Evolutionary conservation across 2,888 invertebrate genomes (phyloP).

Genomic region (Embidobia sp.): DNA sequence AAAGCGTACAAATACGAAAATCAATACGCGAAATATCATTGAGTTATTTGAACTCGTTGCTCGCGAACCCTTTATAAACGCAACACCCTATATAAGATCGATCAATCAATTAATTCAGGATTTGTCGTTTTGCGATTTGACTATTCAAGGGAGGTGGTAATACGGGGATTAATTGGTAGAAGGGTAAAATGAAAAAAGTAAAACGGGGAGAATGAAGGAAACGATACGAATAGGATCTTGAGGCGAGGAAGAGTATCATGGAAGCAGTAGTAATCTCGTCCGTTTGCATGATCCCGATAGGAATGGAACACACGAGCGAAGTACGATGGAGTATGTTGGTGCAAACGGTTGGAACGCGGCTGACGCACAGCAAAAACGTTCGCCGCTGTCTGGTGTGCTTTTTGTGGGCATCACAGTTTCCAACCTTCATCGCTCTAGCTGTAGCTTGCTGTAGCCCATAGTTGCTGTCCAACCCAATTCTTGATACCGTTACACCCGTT

Average conservation of each 20-base stretch:
- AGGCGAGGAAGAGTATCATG: slow-evolving; percentile 42
- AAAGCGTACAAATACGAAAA: too few relatives aligned
- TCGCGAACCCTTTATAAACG: too few relatives aligned
- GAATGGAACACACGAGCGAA: slow-evolving; percentile 70
- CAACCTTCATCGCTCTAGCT: slow-evolving; percentile 76
- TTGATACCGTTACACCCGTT: slow-evolving; percentile 72
- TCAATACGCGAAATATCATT: too few relatives aligned
- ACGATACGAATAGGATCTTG: slow-evolving; percentile 53
- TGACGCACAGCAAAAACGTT: slow-evolving; percentile 81
- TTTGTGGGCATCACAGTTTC: slow-evolving; percentile 81
- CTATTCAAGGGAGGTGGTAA: slow-evolving; percentile 8
- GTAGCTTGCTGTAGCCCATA: slow-evolving; percentile 55
- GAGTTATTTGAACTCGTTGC: too few relatives aligned
- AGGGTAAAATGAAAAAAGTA: too few relatives aligned
- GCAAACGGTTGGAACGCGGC: slow-evolving; percentile 77
- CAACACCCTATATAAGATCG: slow-evolving; percentile 50
- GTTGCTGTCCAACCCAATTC: slow-evolving; percentile 69
- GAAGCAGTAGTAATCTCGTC: slow-evolving; percentile 69
- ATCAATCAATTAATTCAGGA: slow-evolving; percentile 60
- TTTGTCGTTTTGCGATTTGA: slow-evolving; percentile 50
- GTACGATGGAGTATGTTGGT: slow-evolving; percentile 77
- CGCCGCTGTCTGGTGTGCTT: slow-evolving; percentile 82
- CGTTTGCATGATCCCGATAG: slow-evolving; percentile 72
- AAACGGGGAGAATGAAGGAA: slow-evolving; percentile 20
- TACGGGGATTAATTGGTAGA: too few relatives aligned